Evolutionary conservation across 1,140 invertebrate genomes (phyloP).

Genomic region (Papilio aristodemus): DNA sequence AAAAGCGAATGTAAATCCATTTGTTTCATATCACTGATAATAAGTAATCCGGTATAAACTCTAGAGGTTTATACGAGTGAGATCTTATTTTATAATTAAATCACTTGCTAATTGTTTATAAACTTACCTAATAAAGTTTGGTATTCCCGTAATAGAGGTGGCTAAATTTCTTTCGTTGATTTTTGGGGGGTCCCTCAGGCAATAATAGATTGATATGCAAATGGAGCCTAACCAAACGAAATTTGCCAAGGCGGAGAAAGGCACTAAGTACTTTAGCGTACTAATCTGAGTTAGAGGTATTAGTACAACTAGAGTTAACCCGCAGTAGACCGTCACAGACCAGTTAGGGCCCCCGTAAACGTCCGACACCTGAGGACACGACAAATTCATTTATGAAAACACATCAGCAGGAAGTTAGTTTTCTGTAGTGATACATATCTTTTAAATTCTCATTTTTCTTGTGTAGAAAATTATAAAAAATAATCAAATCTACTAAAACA

Average conservation of each 20-base stretch:
- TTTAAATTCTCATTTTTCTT: too few species aligned
- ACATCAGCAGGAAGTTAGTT: too few species aligned
- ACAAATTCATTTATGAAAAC: too few species aligned
- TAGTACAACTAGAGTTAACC: constrained; percentile 81
- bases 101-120: not conserved
- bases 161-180: constrained; percentile 78
- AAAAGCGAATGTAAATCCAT: too few species aligned
- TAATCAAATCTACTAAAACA: constrained; percentile 2
- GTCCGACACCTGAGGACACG: constrained; percentile 74
- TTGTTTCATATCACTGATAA: too few species aligned
- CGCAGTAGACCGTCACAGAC: constrained; percentile 80
- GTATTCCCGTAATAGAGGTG: constrained; percentile 79
- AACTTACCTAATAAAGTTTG: constrained; percentile 83
- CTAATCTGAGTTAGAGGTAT: constrained; percentile 84
- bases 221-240: constrained; percentile 86
- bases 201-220: constrained; percentile 87
- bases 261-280: constrained; percentile 87
- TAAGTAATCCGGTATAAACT: too few species aligned
- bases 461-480: too few species aligned
- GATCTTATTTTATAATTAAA: not conserved
- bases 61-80: too few species aligned
- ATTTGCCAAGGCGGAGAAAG: constrained; percentile 88
- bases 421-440: too few species aligned
- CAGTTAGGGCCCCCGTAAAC: constrained; percentile 65
- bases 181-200: constrained; percentile 81